Base-by-base conservation (phyloP, 1,140 invertebrate species). In the Euglossa dilemma region DNA sequence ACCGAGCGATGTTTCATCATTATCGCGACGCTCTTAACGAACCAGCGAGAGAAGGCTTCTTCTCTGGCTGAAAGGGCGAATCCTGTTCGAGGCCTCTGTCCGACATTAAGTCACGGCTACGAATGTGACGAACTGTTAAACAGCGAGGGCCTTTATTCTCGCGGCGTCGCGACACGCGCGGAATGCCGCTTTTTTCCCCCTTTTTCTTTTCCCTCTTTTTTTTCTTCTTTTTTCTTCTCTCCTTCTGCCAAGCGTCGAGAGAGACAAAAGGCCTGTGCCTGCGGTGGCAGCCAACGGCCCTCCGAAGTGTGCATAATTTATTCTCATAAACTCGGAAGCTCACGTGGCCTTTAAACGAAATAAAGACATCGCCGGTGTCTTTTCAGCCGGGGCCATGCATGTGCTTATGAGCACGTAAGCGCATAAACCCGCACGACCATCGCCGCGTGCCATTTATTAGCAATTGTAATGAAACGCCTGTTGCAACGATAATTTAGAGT, bases 401-500 rank as follows among this genome's bases (percentile, higher is more conserved):
- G 69, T 64, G 61, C 59, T 81, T 75, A 66, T 54, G 72, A 45
- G 25, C 63, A 36, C 75, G 66, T 72, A 80, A 71, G 69, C 70
- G 77, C 66, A 74, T 66, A 84, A 80, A 84, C 23, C 63, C 52
- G 52, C 75, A 63, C 66, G 74, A 76, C 52, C 75, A 52, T 83
- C 57, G 59, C 63, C 69, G 63, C 78, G 70, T 85, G 80, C 70
- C 71, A 71, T 76, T 82, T 85, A 85, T 85, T 82, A 85, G 71
- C 79, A 75, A 85, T 85, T 70, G 79, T 76, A 75, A 85, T 82
- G 71, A 74, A 85, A 85, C 56, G 70, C 70, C 70, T 64, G 76
- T 83, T 83, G 86, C 75, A 85, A 83, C 66, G 74, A 77, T 85
- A 88, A 88, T 81, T 85, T 85, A 76, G 70, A 79, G 78, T 83